phyloP scores from a whole-genome alignment of 2,797 vertebrate genomes.

The Coluber constrictor region DNA sequence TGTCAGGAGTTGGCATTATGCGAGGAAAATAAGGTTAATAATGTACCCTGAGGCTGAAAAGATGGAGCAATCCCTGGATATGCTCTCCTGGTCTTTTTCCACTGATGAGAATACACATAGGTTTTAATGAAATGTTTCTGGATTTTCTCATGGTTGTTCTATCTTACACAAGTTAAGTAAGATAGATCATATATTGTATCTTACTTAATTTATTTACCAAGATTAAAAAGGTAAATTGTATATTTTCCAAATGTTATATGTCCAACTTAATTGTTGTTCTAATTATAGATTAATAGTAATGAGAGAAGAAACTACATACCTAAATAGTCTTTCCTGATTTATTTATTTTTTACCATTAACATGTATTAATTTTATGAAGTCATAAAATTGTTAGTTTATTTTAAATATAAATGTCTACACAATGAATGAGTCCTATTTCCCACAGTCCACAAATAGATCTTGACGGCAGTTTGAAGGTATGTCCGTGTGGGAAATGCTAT shows the following conservation, averaged over 20 bases:
- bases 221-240: background rate
- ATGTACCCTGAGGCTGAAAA: constrained; percentile 10
- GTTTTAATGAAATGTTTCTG: background rate
- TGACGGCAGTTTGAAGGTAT: too few species aligned
- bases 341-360: background rate
- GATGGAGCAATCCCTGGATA: constrained; percentile 1
- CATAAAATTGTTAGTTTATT: background rate
- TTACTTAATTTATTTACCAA: background rate
- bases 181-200: background rate
- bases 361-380: background rate
- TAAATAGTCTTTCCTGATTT: background rate
- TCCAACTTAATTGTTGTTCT: background rate
- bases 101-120: background rate
- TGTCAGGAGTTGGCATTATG: constrained; percentile 1
- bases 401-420: background rate
- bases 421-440: too few species aligned
- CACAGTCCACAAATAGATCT: too few species aligned
- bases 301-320: background rate
- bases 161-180: background rate
- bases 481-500: too few species aligned
- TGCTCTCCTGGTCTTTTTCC: background rate
- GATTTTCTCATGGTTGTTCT: background rate
- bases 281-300: background rate
- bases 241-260: background rate
- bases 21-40: constrained; percentile 17